Percentiles rank a stretch among this genome's conserved stretches.
Conservation (phyloP, 2,113 vertebrate species). For the Crotalus viridis region DNA sequence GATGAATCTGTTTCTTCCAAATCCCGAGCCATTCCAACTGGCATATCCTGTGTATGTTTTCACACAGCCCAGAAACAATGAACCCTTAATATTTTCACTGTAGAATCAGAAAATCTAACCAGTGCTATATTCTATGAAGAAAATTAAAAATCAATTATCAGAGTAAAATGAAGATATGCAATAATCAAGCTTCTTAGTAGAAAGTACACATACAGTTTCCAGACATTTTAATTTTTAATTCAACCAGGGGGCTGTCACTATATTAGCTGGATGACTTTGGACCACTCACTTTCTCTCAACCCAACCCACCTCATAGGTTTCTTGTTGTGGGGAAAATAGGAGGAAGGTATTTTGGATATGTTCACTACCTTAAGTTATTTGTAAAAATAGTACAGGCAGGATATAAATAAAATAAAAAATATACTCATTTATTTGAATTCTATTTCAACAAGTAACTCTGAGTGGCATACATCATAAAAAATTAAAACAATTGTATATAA, state of each 20-base stretch:
- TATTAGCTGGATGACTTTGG: not conserved
- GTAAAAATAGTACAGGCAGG: not conserved
- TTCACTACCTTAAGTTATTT: not conserved
- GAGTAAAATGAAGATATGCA: not conserved
- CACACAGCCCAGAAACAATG: slow-evolving; percentile 60
- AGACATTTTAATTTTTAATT: not conserved
- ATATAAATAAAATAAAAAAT: not conserved
- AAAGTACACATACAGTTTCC: not conserved
- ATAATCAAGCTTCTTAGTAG: not conserved
- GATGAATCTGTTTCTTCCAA: slow-evolving; percentile 79
- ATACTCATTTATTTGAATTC: not conserved
- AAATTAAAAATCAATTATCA: not conserved
- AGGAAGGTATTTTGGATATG: not conserved
- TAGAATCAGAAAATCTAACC: slow-evolving; percentile 46
- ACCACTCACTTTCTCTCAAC: not conserved
- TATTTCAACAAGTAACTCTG: not conserved
- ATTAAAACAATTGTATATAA: not conserved
- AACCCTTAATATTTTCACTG: slow-evolving; percentile 45
- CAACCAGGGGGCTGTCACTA: not conserved
- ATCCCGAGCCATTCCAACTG: slow-evolving; percentile 78
- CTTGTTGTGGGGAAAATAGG: not conserved
- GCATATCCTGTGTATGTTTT: slow-evolving; percentile 79
- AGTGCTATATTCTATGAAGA: slow-evolving; percentile 55
- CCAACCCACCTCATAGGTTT: not conserved
- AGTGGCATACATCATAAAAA: not conserved